These are phyloP conservation scores for Dermolepida albohirtum DNA, from an alignment of 2,888 invertebrate genomes.

Conservation along the genomic window DNA sequence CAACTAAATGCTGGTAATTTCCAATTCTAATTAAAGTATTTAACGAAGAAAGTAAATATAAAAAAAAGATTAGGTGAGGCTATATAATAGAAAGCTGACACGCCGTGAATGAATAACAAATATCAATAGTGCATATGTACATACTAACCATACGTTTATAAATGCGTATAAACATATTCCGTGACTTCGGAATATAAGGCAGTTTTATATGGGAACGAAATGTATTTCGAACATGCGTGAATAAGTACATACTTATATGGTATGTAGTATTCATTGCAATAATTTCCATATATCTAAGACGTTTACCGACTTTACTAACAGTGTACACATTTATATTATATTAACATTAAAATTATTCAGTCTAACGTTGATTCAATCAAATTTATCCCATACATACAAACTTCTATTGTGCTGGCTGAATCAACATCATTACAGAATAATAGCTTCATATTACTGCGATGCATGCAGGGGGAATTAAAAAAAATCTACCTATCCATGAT, in stretches of 20 bases:
- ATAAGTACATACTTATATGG: not conserved
- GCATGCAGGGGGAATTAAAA: no score
- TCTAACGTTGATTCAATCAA: not conserved
- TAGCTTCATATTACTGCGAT: no score
- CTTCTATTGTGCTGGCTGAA: no score
- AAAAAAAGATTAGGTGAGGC: constrained; percentile 17
- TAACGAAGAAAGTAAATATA: not conserved
- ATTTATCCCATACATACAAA: no score
- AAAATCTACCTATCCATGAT: no score
- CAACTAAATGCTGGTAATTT: constrained; percentile 16
- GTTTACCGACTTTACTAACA: not conserved
- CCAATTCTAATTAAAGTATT: constrained; percentile 11
- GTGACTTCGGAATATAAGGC: no score
- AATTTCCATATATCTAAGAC: not conserved
- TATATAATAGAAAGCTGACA: constrained; percentile 22
- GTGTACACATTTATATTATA: constrained; percentile 1
- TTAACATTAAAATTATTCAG: not conserved
- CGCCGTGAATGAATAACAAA: constrained; percentile 1
- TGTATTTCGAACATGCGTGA: not conserved
- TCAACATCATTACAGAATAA: no score
- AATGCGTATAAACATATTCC: no score
- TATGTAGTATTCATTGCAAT: not conserved
- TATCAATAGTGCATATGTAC: not conserved
- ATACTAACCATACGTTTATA: not conserved
- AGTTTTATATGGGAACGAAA: not conserved